phyloP scores from a whole-genome alignment of 2,797 vertebrate genomes.

The Pseudomugil gertrudae region DNA sequence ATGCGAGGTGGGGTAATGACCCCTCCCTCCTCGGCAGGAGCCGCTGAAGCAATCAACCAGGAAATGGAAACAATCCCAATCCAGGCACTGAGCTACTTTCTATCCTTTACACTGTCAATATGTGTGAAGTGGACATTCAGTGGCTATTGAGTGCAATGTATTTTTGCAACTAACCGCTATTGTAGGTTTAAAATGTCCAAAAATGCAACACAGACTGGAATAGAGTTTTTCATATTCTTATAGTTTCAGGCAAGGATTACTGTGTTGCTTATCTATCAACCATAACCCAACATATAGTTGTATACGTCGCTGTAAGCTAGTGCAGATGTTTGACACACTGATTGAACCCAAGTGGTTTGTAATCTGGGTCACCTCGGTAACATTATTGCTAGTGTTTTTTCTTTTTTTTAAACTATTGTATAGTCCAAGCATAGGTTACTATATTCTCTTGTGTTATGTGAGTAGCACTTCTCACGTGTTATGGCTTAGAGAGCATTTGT shows the following conservation, averaged over 20 bases:
- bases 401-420: background rate
- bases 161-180: slow-evolving; percentile 47
- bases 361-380: background rate
- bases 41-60: slow-evolving; percentile 75
- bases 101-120: slow-evolving; percentile 62
- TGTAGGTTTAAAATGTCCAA: slow-evolving; percentile 34
- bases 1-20: slow-evolving; percentile 67
- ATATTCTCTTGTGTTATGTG: background rate
- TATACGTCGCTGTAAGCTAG: background rate
- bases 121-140: slow-evolving; percentile 75
- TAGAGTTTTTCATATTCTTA: background rate
- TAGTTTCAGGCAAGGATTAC: background rate
- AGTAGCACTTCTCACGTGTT: background rate
- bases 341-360: background rate
- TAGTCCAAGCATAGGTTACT: background rate
- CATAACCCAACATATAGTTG: background rate
- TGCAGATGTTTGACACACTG: background rate
- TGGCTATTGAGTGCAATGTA: slow-evolving; percentile 62
- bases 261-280: background rate
- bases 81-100: slow-evolving; percentile 56
- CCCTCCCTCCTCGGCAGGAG: slow-evolving; percentile 57
- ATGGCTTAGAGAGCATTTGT: background rate
- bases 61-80: slow-evolving; percentile 82
- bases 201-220: slow-evolving; percentile 4
- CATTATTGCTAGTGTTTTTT: background rate